phyloP scores from a whole-genome alignment of 2,888 invertebrate species.

The Phaonia tiefii region DNA sequence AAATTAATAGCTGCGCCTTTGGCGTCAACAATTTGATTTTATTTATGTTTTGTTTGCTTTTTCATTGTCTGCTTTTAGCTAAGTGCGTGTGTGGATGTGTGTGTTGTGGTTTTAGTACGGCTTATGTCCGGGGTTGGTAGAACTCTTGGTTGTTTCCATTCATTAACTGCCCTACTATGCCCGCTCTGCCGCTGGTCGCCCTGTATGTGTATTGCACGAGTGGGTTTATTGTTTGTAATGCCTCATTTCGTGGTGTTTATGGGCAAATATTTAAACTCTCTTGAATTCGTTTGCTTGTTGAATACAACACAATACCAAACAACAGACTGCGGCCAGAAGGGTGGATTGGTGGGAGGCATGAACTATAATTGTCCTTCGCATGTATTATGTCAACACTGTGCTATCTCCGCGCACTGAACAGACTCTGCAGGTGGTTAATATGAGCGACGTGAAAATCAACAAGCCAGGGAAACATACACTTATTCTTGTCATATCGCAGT shows the following conservation, averaged over 20 bases:
- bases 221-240: slow-evolving; percentile 70
- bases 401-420: background rate
- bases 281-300: slow-evolving; percentile 27
- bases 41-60: background rate
- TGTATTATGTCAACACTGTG: no score
- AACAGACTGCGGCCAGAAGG: background rate
- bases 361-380: background rate
- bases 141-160: slow-evolving; percentile 10
- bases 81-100: slow-evolving; percentile 8
- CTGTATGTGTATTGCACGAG: background rate
- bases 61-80: slow-evolving; percentile 46
- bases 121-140: background rate
- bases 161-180: no score
- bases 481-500: no score
- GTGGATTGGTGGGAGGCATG: background rate
- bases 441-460: no score
- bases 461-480: no score
- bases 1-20: slow-evolving; percentile 71
- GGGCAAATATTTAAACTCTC: slow-evolving; percentile 72
- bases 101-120: background rate
- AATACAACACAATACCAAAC: slow-evolving; percentile 8
- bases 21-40: slow-evolving; percentile 70
- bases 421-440: no score
- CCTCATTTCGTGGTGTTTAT: slow-evolving; percentile 70
- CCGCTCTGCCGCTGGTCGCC: background rate